These are phyloP conservation scores for Rhagonycha lutea DNA, from an alignment of 2,888 invertebrate species.

Conservation along the genomic window DNA sequence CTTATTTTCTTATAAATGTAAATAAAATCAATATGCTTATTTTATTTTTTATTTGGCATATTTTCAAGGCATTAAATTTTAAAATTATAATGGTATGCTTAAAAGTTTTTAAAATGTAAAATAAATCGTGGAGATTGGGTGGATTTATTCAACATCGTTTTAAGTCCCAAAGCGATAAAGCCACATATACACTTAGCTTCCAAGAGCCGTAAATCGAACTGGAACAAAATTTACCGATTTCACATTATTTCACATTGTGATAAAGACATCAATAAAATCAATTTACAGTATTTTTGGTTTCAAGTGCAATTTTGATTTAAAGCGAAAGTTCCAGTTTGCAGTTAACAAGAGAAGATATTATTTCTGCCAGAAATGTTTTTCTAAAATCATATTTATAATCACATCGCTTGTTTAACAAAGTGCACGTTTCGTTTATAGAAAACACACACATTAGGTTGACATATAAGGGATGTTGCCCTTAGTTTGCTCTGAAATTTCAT, in stretches of 20 bases:
- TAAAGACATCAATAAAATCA: not conserved
- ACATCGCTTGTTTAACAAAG: conserved; percentile 11
- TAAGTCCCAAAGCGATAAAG: conserved; percentile 1
- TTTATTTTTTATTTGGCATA: not conserved
- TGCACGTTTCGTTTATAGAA: conserved; percentile 1
- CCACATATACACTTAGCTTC: not conserved
- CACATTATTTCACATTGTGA: not conserved
- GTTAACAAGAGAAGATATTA: not conserved
- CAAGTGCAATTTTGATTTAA: not conserved
- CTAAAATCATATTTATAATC: not conserved
- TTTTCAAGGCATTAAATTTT: too few relatives aligned
- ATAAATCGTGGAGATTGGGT: conserved; percentile 2
- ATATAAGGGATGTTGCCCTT: not conserved
- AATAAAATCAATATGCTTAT: not conserved
- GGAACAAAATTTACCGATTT: not conserved
- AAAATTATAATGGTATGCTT: too few relatives aligned
- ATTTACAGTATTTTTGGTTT: not conserved
- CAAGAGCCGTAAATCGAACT: not conserved
- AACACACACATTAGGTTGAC: conserved; percentile 1
- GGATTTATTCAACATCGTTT: conserved; percentile 3
- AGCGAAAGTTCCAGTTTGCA: not conserved
- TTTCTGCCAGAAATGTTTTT: not conserved
- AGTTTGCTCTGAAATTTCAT: not conserved
- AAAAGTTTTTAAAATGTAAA: not conserved
- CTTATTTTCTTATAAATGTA: not conserved